These are phyloP conservation scores for Gallinago paraguaiae DNA, from an alignment of 2,113 vertebrate species.

Conservation along the genomic window DNA sequence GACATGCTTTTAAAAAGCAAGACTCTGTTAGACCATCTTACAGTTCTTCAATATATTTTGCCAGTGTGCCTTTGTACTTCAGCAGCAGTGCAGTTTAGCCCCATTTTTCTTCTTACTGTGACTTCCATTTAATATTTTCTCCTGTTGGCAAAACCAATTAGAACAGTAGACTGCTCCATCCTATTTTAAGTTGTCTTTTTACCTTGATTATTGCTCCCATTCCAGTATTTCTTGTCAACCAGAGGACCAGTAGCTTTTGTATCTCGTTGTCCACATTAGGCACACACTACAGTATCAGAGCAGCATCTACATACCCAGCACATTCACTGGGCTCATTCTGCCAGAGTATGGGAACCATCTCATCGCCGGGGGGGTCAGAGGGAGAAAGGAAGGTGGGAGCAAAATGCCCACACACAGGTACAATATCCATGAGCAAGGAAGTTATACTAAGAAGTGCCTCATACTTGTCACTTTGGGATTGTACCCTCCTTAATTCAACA, in stretches of 20 bases:
- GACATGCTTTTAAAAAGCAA: not conserved
- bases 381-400: not conserved
- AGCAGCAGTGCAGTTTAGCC: not conserved
- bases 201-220: not conserved
- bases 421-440: not conserved
- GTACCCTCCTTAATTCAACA: not conserved
- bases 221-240: not conserved
- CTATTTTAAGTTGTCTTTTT: not conserved
- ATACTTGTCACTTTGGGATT: not conserved
- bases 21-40: not conserved
- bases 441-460: not conserved
- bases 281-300: not conserved
- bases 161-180: not conserved
- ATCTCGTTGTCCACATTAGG: not conserved
- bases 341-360: not conserved
- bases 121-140: not conserved
- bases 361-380: not conserved
- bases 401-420: not conserved
- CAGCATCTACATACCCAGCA: fast-evolving
- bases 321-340: not conserved
- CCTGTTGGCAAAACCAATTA: not conserved
- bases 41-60: not conserved
- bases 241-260: not conserved
- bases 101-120: not conserved
- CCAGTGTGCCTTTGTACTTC: not conserved